Percentiles rank a stretch among this genome's conserved stretches.
Evolutionary conservation across 2,888 invertebrate species (phyloP).

Genomic region (Lithophane socia): DNA sequence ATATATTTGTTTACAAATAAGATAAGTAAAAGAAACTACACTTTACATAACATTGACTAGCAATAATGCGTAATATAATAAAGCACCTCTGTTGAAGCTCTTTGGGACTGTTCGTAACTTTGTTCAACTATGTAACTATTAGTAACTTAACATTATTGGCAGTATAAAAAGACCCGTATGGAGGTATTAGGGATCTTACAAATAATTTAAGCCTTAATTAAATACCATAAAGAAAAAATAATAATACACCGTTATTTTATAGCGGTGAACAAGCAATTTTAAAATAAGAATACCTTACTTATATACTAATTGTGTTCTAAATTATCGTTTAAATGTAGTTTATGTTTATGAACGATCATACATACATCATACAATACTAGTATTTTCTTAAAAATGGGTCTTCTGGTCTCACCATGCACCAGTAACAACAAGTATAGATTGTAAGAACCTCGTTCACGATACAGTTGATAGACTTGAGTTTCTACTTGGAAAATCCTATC

Average conservation of each 20-base stretch:
- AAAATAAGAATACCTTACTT: slow-evolving; percentile 5
- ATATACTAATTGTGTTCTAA: not conserved
- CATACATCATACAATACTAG: slow-evolving; percentile 6
- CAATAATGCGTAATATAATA: slow-evolving; percentile 67
- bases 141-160: slow-evolving; percentile 56
- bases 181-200: slow-evolving; percentile 49
- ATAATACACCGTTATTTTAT: slow-evolving; percentile 61
- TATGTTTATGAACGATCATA: not conserved
- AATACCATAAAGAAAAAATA: slow-evolving; percentile 6
- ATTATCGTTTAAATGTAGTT: slow-evolving; percentile 1
- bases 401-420: slow-evolving; percentile 17
- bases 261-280: slow-evolving; percentile 38
- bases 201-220: slow-evolving; percentile 27
- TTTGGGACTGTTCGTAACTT: slow-evolving; percentile 61
- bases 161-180: slow-evolving; percentile 52
- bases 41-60: slow-evolving; percentile 67
- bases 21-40: slow-evolving; percentile 10
- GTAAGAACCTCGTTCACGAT: not conserved
- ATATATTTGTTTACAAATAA: slow-evolving; percentile 23
- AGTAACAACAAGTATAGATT: slow-evolving; percentile 1
- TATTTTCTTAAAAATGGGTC: not conserved
- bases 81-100: slow-evolving; percentile 64
- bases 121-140: slow-evolving; percentile 29
- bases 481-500: not conserved
- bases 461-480: not conserved